Base-by-base conservation (phyloP, 2,797 vertebrate genomes). In the Hydrolagus colliei region DNA sequence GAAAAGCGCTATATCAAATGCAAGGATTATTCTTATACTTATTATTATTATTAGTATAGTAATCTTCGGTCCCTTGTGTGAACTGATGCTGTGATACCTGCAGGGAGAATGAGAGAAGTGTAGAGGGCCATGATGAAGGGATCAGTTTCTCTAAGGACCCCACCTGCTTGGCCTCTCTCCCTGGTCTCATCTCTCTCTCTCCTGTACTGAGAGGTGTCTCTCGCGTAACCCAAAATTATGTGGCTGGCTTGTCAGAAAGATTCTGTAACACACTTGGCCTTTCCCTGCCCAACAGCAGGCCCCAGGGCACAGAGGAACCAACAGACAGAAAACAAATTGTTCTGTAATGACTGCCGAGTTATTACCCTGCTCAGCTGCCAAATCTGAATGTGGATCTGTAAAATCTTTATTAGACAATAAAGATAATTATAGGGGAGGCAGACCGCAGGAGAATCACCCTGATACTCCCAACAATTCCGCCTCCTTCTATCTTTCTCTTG, bases 271-370 rank as follows among this genome's bases (percentile, higher is more conserved):
- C 27, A 27, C 63, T 27, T 10, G 62, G 32, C 32, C 79, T 84
- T 13, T 71, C 32, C 8, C 14, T 35, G 8, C 7, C 63, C 41
- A 10, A 41, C 79, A 10, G 79, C 63, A 84, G 79, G 41, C 79
- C 79, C 68, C 4, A 32, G 68, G 79, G 79, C 79, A 67, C 67
- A 63, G 41, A 68, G 32, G 79, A 84, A 71, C 20, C 63, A 84
- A 84, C 79, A 84, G 79, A 84, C 63, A 84, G 79, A 63, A 84
- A 82, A 82, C 79, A 82, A 82, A 82, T 82, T 82, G 79, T 82
- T 82, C 79, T 68, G 9, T 82, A 82, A 82, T 82, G 79, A 82
- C 16, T 68, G 68, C 65, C 68, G 79, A 82, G 79, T 82, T 82
- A 82, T 82, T 82, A 32, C 65, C 35, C 65, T 2, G 35, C 78